A percentile compares a stretch with the other conserved stretches of the same genome.
Conservation (phyloP, 1,140 invertebrate species). For the Trialeurodes vaporariorum region DNA sequence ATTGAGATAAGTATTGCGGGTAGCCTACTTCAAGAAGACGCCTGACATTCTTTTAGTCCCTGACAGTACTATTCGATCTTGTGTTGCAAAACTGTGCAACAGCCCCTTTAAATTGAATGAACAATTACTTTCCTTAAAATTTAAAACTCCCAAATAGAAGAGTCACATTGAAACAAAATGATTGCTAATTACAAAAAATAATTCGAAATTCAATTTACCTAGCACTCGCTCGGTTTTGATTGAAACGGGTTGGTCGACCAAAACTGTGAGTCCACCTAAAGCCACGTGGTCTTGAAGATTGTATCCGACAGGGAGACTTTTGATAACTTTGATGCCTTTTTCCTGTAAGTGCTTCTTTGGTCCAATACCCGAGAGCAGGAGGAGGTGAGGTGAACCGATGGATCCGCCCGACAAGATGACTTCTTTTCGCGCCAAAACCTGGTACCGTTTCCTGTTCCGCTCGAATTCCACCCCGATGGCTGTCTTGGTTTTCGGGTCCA, state of each 20-base stretch:
- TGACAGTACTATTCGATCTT: too few species aligned
- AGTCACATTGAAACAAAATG: too few species aligned
- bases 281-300: slow-evolving; percentile 71
- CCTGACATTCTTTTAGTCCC: too few species aligned
- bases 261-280: slow-evolving; percentile 52
- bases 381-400: slow-evolving; percentile 59
- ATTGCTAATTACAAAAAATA: too few species aligned
- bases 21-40: too few species aligned
- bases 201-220: too few species aligned
- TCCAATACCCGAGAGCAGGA: slow-evolving; percentile 73
- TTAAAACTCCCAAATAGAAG: too few species aligned
- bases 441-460: slow-evolving; percentile 39
- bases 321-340: slow-evolving; percentile 45
- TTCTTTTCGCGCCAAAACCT: slow-evolving; percentile 51
- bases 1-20: too few species aligned
- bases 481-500: slow-evolving; percentile 48
- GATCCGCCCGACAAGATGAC: slow-evolving; percentile 64
- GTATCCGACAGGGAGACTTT: slow-evolving; percentile 61
- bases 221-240: slow-evolving; percentile 20
- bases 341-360: slow-evolving; percentile 51
- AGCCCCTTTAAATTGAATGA: too few species aligned
- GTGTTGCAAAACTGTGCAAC: too few species aligned
- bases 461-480: slow-evolving; percentile 51
- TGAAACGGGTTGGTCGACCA: slow-evolving; percentile 41
- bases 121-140: too few species aligned